Base-by-base conservation (phyloP, 2,113 vertebrate species). In the Salvelinus alpinus region DNA sequence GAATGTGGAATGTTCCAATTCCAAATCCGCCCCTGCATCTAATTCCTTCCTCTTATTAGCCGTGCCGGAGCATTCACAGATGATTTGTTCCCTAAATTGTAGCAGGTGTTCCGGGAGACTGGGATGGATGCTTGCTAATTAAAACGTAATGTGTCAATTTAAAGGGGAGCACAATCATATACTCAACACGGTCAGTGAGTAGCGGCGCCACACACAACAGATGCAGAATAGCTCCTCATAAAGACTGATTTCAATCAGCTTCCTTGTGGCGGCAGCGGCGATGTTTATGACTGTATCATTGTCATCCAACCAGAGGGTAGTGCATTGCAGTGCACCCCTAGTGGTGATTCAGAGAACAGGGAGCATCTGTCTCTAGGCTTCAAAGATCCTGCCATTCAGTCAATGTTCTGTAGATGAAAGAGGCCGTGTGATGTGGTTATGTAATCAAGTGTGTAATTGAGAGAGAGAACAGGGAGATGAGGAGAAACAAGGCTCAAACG, bases 141-240 rank as follows among this genome's bases (percentile, higher is more conserved):
- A 89, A 92, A 92, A 92, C 77, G 83, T 90, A 92, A 92, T 88
- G 87, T 91, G 88, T 91, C 89, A 85, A 80, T 92, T 93, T 88
- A 88, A 72, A 78, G 73, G 81, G 59, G 71, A 80, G 77, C 86
- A 80, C 87, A 91, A 91, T 90, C 88, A 86, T 88, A 83, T 77
- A 87, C 81, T 86, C 81, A 76, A 81, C 83, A 84, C 47, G 87
- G 89, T 82, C 81, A 79, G 73, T 62, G 80, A 70, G 72, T 76
- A 79, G 78, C 81, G 71, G 64, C 11, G 24, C 12, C 4, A n/a
- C 24, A 14, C 34, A 4, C 81, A 88, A 75, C 84, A 86, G 88
- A 88, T 87, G 84, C 85, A 83, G 76, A 88, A 86, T 76, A 77
- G 82, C 79, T 78, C 57, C 73, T 81, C 83, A 66, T 91, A 83